Base-by-base conservation (phyloP, 2,113 vertebrate species). In the Aspiorhynchus laticeps region DNA sequence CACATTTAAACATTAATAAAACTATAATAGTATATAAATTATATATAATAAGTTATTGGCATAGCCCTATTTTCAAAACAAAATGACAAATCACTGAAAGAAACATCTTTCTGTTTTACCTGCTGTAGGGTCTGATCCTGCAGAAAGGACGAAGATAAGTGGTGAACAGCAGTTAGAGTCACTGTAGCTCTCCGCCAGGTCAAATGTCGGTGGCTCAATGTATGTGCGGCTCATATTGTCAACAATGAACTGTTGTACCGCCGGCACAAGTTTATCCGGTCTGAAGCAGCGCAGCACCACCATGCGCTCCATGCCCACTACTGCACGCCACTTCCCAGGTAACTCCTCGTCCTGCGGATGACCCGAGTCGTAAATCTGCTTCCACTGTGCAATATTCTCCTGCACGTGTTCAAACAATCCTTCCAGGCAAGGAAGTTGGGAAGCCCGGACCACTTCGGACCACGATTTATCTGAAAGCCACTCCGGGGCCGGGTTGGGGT, bases 81-180 rank as follows among this genome's bases (percentile, higher is more conserved):
- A 69, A 33, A 33, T 1, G 1, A 36, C 7, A 43, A 38, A n/a
- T 11, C 36, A n/a, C 11, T 12, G 8, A 73, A 38, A 75, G n/a
- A 43, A 43, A 7, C 9, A 2, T 15, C 0, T 75, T n/a, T 75
- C 11, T 38, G 24, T 56, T 80, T 15, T 90, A 99, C 97, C 97
- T 95, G 98, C 96, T 91, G 97, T 98, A 59, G 97, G 98, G 90
- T 99, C 98, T 77, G 96, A 95, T 31, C 98, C 97, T 2, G 97
- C 95, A 12, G 98, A 98, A 51, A 99, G 91, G 53, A 98, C 89
- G 26, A 99, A 99, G 90, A 99, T 96, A 88, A 99, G 91, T 24
- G 97, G 97, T 1, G 94, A 93, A 88, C 97, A 98, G 88, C 96
- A 97, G 85, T 90, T 95, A 61, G 97, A 99, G 92, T 99, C 97